phyloP scores from a whole-genome alignment of 2,888 invertebrate species.

The Callinectes sapidus region DNA sequence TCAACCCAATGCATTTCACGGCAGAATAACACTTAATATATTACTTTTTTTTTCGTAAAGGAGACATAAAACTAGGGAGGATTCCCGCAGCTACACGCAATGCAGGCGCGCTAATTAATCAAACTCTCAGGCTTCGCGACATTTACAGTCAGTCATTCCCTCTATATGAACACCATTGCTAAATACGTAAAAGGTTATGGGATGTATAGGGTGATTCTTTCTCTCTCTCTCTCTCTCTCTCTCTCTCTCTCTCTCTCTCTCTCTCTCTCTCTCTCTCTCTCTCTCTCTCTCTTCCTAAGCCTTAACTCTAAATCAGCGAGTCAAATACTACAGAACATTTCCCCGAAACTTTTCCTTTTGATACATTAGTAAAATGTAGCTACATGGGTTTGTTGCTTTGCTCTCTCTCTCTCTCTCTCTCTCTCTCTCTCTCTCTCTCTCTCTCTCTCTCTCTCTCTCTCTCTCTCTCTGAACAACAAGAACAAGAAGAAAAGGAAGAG shows the following conservation, averaged over 20 bases:
- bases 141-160: neutral
- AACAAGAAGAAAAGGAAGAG: too few species aligned
- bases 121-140: neutral
- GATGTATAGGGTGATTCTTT: neutral
- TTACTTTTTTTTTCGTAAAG: too few species aligned
- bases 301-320: neutral
- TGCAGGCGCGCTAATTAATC: neutral
- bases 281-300: neutral
- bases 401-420: slow-evolving; percentile 1
- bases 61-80: neutral
- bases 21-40: too few species aligned
- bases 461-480: neutral
- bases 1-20: too few species aligned
- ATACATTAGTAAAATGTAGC: neutral
- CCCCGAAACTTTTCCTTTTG: neutral
- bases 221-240: neutral
- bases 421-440: slow-evolving; percentile 1
- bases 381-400: neutral
- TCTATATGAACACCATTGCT: neutral
- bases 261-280: neutral
- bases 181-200: neutral
- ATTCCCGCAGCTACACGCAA: too few species aligned
- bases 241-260: neutral
- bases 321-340: neutral
- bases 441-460: slow-evolving; percentile 1